Evolutionary conservation across 2,888 invertebrate genomes (phyloP).

Genomic region (Chymomyza procnemis): DNA sequence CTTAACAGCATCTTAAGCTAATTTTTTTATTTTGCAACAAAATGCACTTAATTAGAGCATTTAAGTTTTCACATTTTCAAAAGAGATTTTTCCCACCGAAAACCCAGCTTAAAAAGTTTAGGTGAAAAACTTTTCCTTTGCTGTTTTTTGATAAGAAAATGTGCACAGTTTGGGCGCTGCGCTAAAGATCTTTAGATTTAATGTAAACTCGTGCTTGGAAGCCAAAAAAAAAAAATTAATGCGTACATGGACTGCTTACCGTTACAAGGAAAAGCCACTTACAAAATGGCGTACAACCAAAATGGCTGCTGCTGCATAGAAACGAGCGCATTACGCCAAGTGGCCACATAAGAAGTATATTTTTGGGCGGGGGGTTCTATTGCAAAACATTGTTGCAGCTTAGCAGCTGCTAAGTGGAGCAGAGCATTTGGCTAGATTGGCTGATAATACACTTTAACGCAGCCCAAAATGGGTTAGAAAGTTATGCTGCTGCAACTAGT

Average conservation of each 20-base stretch:
- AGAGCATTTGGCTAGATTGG: slow-evolving; percentile 47
- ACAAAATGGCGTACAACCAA: background rate
- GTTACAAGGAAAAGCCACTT: slow-evolving; percentile 17
- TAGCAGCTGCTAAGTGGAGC: slow-evolving; percentile 28
- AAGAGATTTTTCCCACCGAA: background rate
- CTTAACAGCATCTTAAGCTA: background rate
- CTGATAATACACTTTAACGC: slow-evolving; percentile 48
- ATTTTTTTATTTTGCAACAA: background rate
- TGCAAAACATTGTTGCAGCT: background rate
- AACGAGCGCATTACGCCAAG: slow-evolving; percentile 46
- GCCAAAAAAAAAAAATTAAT: background rate
- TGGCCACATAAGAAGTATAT: background rate
- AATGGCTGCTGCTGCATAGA: slow-evolving; percentile 28
- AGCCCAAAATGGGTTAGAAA: slow-evolving; percentile 5
- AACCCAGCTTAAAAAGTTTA: background rate
- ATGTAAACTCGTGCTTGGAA: slow-evolving; percentile 10
- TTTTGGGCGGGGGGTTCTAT: background rate
- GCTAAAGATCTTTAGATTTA: background rate
- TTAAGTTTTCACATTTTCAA: background rate
- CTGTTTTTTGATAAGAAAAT: slow-evolving; percentile 40
- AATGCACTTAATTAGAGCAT: background rate
- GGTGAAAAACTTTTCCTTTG: background rate
- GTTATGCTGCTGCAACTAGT: slow-evolving; percentile 13
- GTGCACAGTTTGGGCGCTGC: background rate
- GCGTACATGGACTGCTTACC: background rate